phyloP scores from a whole-genome alignment of 2,113 vertebrate genomes.

The Tupaia tana region DNA sequence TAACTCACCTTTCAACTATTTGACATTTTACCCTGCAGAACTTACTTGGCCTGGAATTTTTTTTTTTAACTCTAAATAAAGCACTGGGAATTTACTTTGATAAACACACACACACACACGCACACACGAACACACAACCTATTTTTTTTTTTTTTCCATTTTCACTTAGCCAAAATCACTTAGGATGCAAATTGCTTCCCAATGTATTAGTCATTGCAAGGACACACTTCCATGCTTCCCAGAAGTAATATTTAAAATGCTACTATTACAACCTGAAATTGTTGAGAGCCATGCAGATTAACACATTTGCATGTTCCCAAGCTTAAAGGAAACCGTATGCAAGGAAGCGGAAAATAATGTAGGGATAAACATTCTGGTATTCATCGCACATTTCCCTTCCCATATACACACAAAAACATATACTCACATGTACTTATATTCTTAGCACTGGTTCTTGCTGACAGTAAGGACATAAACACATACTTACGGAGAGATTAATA shows the following conservation, averaged over 20 bases:
- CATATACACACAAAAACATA: not conserved
- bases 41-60: not conserved
- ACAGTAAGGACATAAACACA: not conserved
- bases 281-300: slow-evolving; percentile 4
- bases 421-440: accelerated
- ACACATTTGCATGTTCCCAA: not conserved
- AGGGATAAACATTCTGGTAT: not conserved
- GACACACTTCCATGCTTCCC: not conserved
- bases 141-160: not conserved
- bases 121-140: too few species aligned
- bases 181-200: not conserved
- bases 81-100: not conserved
- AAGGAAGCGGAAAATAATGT: not conserved
- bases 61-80: slow-evolving; percentile 31
- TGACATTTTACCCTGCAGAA: not conserved
- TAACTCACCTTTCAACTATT: slow-evolving; percentile 1
- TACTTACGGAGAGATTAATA: not conserved
- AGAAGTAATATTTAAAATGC: slow-evolving; percentile 29
- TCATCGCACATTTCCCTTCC: not conserved
- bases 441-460: not conserved
- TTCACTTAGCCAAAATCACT: not conserved
- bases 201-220: not conserved
- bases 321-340: not conserved
- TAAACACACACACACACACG: too few species aligned
- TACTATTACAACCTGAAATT: not conserved